phyloP scores from a whole-genome alignment of 2,797 vertebrate genomes.

The Sebastes hubbsi region DNA sequence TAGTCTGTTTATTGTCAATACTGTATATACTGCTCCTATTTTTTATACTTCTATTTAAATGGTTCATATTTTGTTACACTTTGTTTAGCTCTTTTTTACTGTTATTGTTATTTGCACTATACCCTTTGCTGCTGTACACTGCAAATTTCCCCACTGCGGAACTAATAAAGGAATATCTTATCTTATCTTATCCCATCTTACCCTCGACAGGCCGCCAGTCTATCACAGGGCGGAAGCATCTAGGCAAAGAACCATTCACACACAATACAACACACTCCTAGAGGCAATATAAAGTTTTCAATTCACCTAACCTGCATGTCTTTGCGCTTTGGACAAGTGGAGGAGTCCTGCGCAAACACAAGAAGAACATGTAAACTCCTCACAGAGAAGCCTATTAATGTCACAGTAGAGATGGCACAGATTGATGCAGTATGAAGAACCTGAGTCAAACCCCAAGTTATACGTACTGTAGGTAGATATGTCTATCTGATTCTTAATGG shows the following conservation, averaged over 20 bases:
- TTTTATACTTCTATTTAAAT: no score
- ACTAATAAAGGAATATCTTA: no score
- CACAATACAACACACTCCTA: not conserved
- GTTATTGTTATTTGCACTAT: no score
- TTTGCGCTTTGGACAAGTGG: not conserved
- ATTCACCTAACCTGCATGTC: not conserved
- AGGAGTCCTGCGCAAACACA: not conserved
- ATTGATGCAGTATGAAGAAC: not conserved
- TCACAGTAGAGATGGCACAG: not conserved
- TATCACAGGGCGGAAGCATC: no score
- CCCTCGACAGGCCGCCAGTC: not conserved
- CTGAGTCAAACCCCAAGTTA: not conserved
- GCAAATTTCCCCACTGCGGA: no score
- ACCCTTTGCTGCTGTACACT: no score
- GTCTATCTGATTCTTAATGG: not conserved
- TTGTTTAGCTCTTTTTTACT: no score
- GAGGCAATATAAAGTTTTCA: not conserved
- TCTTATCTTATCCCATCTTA: not conserved
- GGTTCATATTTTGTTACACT: no score
- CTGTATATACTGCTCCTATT: no score
- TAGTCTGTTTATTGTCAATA: no score
- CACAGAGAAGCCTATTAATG: not conserved
- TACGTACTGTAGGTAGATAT: not conserved
- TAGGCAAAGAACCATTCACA: not conserved
- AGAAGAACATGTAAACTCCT: no score